Base-by-base conservation (phyloP, 2,888 invertebrate species). In the Apotomis betuletana region DNA sequence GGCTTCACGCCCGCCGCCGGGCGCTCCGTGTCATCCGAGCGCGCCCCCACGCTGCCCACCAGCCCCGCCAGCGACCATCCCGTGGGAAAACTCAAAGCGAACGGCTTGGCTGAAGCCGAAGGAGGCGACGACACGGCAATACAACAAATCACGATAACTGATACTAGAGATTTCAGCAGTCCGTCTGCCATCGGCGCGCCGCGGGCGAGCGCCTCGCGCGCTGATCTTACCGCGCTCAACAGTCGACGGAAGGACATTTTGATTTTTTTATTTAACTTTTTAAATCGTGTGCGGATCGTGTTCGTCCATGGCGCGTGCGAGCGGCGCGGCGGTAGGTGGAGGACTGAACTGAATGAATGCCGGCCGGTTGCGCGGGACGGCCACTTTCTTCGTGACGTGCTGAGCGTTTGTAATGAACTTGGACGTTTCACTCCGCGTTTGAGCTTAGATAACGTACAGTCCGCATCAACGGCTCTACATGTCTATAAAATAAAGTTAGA, bases 1-100 rank as follows among this genome's bases (percentile, higher is more conserved):
- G 94, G 92, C 86, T 95, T 95, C 75, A 93, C 90, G 4, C 90
- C 92, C 2, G 92, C 90, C 58, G 87, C 85, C 5, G 89, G 85
- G 3, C 87, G 78, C 77, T 87, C 88, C 55, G 85, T 82, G 27
- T 83, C 87, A 62, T 89, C 90, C 1, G 87, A 84, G 58, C 89
- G 76, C 3, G 89, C 91, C 0, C 90, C 92, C 46, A 87, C 90
- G 52, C 80, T 83, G 4, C 92, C 91, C 57, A 92, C 92, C 73
- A 93, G 79, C 49, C 92, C 91, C 1, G 92, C 92, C 67, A 93
- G 79, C 13, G 93, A 92, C 91, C 93, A 93, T 4, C 92, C 91
- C 15, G 92, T 89, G 6, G 93, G 93, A 70, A 94, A 90, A 75
- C 90, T 89, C 74, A 94, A 87, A 72, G 90, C 85, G 76, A 93